Evolutionary conservation across 2,113 vertebrate genomes (phyloP).

Genomic region (Helogale parvula): DNA sequence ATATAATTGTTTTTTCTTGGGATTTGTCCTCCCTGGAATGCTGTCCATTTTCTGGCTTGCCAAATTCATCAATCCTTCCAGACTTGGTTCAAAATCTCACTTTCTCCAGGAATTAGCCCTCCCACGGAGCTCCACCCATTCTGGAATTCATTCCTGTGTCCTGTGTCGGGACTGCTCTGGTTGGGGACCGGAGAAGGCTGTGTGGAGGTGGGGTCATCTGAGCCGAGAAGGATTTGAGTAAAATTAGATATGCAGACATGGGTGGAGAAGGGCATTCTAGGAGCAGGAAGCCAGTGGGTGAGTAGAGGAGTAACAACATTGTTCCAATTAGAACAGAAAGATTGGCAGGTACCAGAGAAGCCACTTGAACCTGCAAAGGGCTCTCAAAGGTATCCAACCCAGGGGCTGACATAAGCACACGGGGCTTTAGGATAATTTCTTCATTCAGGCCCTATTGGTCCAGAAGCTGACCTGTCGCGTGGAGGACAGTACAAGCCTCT

Average conservation of each 20-base stretch:
- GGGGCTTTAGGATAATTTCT: not conserved
- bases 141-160: not conserved
- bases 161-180: not conserved
- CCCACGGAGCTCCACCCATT: not conserved
- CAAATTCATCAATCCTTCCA: not conserved
- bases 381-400: not conserved
- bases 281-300: not conserved
- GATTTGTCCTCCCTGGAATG: not conserved
- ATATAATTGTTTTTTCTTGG: not conserved
- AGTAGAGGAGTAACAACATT: not conserved
- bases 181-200: not conserved
- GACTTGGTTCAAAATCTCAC: not conserved
- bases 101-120: not conserved
- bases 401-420: not conserved
- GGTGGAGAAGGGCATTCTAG: constrained; percentile 1
- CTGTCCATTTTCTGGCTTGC: not conserved
- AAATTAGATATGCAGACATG: not conserved
- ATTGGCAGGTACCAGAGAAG: not conserved
- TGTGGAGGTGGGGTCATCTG: not conserved
- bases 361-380: not conserved
- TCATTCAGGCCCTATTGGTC: not conserved
- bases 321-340: not conserved
- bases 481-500: not conserved
- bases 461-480: not conserved
- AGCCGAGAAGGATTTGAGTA: not conserved